These are phyloP conservation scores for Ormyrus nitidulus DNA, from an alignment of 2,888 invertebrate genomes.

Conservation along the genomic window DNA sequence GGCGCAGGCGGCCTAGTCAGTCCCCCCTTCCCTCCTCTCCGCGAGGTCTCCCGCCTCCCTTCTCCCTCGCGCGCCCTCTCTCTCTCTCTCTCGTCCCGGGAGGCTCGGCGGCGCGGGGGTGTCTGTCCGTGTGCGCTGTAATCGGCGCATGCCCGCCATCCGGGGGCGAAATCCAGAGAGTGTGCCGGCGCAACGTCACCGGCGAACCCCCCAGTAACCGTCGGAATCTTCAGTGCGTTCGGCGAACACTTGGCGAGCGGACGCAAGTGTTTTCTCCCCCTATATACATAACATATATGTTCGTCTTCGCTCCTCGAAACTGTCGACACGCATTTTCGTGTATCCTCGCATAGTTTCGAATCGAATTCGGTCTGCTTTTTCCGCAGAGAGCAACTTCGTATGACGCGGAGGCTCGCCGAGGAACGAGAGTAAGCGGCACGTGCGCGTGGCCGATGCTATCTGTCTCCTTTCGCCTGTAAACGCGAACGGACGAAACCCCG, in stretches of 20 bases:
- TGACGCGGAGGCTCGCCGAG: not conserved
- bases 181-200: conserved; percentile 67
- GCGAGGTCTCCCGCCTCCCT: too few species aligned
- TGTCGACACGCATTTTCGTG: too few species aligned
- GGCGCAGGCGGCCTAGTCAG: conserved; percentile 68
- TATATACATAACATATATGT: too few species aligned
- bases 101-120: too few species aligned
- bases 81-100: too few species aligned
- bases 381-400: not conserved
- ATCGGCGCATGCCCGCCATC: conserved; percentile 61
- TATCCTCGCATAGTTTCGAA: not conserved
- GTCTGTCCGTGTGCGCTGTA: not conserved
- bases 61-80: too few species aligned
- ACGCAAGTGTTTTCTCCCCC: conserved; percentile 63
- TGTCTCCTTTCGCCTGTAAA: not conserved
- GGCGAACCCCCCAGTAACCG: conserved; percentile 70
- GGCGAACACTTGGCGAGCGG: conserved; percentile 74
- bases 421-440: too few species aligned
- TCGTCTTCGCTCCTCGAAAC: too few species aligned
- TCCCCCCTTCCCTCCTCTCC: too few species aligned
- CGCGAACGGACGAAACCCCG: too few species aligned
- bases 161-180: too few species aligned
- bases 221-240: conserved; percentile 73
- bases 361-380: not conserved
- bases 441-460: not conserved